Evolutionary conservation across 2,113 vertebrate species (phyloP), one percentile per base, ranked within the genome.

Genomic region (Donacobius atricapilla): DNA sequence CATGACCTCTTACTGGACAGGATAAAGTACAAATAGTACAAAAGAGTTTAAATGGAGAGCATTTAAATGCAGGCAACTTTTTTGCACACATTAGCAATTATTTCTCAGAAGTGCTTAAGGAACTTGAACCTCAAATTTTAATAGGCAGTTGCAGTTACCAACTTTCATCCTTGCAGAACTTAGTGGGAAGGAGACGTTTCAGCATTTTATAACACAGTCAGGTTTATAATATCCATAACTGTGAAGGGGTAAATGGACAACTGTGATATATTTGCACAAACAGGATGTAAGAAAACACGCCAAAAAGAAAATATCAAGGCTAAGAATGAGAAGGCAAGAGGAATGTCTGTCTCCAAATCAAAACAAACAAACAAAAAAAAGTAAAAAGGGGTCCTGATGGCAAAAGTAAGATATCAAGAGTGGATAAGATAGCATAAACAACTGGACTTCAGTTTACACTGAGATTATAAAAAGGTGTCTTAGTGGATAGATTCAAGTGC

Each of bases 231-330:
- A 64, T 4, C 7, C 10, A 1, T 64, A 68, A 63, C 6, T 60
- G 3, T 45, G 27, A 90, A 60, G 12, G 11, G 7, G 4, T 10
- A 84, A 75, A 69, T 47, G 25, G 13, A 77, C 44, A n/a, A 10
- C 3, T 35, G 11, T 68, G 37, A 61, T 48, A 58, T 2, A 58
- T 21, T 7, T 72, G 33, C 27, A 63, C 15, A 66, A 61, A 42
- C 0, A 64, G 9, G 6, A 7, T 58, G 2, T n/a, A 68, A 65
- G 39, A 56, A 80, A 91, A 63, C 4, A 11, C 0, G 3, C 6
- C 10, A 37, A 35, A 76, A 77, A 6, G 8, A 53, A 86, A 71
- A 61, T 18, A 30, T 28, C 22, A 31, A 58, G 17, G 35, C 13
- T 20, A 70, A 51, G 56, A 70, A 83, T 28, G 22, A 63, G 14